Evolutionary conservation across 1,140 invertebrate genomes (phyloP).

Genomic region (Bombus picipes): DNA sequence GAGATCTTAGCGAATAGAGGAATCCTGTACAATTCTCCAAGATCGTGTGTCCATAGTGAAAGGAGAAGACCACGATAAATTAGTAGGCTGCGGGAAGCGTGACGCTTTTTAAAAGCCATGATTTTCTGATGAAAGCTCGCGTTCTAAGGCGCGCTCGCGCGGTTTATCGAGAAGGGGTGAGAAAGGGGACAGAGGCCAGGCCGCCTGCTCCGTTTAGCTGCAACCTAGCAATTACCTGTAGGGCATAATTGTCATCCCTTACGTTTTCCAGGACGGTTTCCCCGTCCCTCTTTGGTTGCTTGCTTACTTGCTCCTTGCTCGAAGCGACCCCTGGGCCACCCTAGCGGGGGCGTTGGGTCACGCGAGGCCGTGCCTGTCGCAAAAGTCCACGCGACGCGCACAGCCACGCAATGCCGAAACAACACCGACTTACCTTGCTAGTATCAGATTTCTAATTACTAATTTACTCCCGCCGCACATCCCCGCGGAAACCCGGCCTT

Average conservation of each 20-base stretch:
- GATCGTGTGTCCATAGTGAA: background rate
- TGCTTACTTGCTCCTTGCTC: conserved; percentile 43
- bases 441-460: conserved; percentile 83
- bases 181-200: conserved; percentile 56
- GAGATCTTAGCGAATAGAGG: no score
- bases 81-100: conserved; percentile 64
- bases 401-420: conserved; percentile 81
- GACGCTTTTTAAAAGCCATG: conserved; percentile 74
- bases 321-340: conserved; percentile 51
- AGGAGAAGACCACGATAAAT: conserved; percentile 57
- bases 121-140: conserved; percentile 75
- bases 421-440: conserved; percentile 76
- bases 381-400: conserved; percentile 80
- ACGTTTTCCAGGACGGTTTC: conserved; percentile 74
- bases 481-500: background rate
- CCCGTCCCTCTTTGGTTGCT: conserved; percentile 30
- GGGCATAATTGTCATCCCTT: conserved; percentile 82
- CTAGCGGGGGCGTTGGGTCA: conserved; percentile 74
- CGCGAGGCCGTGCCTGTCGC: conserved; percentile 83
- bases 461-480: conserved; percentile 74
- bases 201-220: conserved; percentile 76
- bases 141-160: conserved; percentile 53
- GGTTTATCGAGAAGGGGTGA: background rate
- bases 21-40: background rate
- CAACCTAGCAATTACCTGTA: conserved; percentile 80